These are phyloP conservation scores for Lineus longissimus DNA, from an alignment of 1,140 invertebrate genomes.

Conservation along the genomic window DNA sequence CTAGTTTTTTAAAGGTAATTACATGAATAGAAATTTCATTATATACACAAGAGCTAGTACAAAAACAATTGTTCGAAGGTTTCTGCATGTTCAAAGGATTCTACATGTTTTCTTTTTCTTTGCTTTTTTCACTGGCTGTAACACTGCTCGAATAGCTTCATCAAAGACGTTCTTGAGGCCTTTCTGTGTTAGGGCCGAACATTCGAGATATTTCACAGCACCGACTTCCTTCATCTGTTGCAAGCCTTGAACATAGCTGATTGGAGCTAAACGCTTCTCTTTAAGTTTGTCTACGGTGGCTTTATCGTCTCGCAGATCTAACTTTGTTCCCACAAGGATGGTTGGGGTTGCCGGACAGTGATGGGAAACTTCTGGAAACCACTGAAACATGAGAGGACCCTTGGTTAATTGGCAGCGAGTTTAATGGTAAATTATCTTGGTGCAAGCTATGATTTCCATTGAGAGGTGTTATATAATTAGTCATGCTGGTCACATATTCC, in stretches of 20 bases:
- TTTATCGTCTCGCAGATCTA: slow-evolving; percentile 90
- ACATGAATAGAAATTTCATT: no score
- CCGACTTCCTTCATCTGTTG: slow-evolving; percentile 97
- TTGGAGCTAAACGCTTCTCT: slow-evolving; percentile 87
- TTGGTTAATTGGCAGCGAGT: no score
- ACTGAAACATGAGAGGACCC: slow-evolving; percentile 17
- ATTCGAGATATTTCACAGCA: slow-evolving; percentile 37
- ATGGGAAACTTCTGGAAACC: slow-evolving; percentile 55
- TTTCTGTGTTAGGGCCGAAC: slow-evolving; percentile 54
- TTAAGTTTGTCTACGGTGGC: slow-evolving; percentile 92
- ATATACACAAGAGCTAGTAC: no score
- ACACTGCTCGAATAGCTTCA: slow-evolving; percentile 53
- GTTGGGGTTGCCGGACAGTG: slow-evolving; percentile 57
- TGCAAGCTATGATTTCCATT: no score
- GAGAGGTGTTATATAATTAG: no score
- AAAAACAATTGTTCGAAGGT: no score
- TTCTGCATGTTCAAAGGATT: not conserved
- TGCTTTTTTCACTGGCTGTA: not conserved
- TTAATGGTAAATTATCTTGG: no score
- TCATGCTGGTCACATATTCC: no score
- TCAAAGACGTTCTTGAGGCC: slow-evolving; percentile 55
- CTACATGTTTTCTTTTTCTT: not conserved
- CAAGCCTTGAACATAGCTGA: slow-evolving; percentile 88
- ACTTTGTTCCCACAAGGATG: slow-evolving; percentile 59
- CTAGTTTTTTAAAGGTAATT: no score